Evolutionary conservation across 2,797 vertebrate genomes (phyloP).

Genomic region (Enteromius mattozi): DNA sequence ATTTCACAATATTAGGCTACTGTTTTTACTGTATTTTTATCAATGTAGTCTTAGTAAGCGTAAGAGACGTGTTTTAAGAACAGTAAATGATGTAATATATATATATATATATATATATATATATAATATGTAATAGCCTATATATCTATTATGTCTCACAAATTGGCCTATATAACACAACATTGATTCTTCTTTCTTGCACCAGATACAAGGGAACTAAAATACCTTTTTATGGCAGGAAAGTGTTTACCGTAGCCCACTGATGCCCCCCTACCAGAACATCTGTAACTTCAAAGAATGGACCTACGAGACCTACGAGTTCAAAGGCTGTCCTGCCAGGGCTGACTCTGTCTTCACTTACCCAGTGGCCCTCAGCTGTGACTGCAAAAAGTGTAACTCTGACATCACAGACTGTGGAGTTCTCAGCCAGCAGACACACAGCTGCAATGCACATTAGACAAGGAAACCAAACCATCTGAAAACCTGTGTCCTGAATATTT

Average conservation of each 20-base stretch:
- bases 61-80: neutral
- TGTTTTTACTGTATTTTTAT: neutral
- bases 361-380: constrained; percentile 86
- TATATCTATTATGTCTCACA: too few species aligned
- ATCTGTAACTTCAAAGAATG: constrained; percentile 86
- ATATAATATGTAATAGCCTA: too few species aligned
- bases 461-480: neutral
- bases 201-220: neutral
- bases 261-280: constrained; percentile 71
- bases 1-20: neutral
- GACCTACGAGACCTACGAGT: constrained; percentile 81
- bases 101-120: neutral
- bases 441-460: constrained; percentile 72
- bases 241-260: constrained; percentile 76
- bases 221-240: constrained; percentile 74
- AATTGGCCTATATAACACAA: too few species aligned
- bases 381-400: constrained; percentile 81
- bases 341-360: constrained; percentile 80
- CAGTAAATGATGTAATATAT: neutral
- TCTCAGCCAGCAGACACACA: constrained; percentile 72
- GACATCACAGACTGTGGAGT: constrained; percentile 82
- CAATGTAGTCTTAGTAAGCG: neutral
- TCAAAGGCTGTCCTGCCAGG: constrained; percentile 81
- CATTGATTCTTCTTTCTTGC: neutral
- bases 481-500: neutral